phyloP scores from a whole-genome alignment of 2,888 invertebrate genomes.

The Sinodicranocentrus sp. region DNA sequence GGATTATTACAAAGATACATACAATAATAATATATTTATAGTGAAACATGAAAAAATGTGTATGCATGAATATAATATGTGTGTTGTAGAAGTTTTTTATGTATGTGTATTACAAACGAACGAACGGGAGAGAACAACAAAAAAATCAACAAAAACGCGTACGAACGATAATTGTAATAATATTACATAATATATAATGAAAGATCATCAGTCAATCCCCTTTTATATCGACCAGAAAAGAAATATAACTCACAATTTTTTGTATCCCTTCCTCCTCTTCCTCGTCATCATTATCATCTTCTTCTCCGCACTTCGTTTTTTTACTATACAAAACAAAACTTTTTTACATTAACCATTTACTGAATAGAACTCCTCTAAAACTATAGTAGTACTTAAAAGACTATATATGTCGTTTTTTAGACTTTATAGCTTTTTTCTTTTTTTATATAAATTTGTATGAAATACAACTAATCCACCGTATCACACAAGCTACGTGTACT shows the following conservation, averaged over 20 bases:
- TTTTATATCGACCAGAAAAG: slow-evolving; percentile 71
- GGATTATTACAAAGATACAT: neutral
- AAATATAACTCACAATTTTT: slow-evolving; percentile 71
- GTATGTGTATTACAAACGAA: slow-evolving; percentile 35
- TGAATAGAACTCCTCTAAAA: neutral
- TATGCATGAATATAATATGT: slow-evolving; percentile 16
- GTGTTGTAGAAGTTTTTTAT: slow-evolving; percentile 13
- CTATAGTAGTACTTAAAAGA: neutral
- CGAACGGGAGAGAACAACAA: slow-evolving; percentile 62
- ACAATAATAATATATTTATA: neutral
- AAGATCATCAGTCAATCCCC: slow-evolving; percentile 72
- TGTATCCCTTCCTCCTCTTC: slow-evolving; percentile 64
- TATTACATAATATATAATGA: slow-evolving; percentile 62
- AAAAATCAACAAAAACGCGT: slow-evolving; percentile 44
- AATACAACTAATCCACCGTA: neutral
- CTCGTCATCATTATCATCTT: slow-evolving; percentile 6
- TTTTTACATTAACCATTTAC: neutral
- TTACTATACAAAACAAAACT: slow-evolving; percentile 8
- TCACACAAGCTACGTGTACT: neutral
- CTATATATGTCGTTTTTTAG: neutral
- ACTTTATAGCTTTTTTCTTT: neutral
- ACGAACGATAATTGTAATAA: slow-evolving; percentile 50
- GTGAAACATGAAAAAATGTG: slow-evolving; percentile 23
- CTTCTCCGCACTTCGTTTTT: slow-evolving; percentile 34
- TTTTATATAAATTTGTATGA: slow-evolving; percentile 1